These are phyloP conservation scores for Marmota flaviventris DNA, from an alignment of 2,113 vertebrate genomes.

Conservation along the genomic window DNA sequence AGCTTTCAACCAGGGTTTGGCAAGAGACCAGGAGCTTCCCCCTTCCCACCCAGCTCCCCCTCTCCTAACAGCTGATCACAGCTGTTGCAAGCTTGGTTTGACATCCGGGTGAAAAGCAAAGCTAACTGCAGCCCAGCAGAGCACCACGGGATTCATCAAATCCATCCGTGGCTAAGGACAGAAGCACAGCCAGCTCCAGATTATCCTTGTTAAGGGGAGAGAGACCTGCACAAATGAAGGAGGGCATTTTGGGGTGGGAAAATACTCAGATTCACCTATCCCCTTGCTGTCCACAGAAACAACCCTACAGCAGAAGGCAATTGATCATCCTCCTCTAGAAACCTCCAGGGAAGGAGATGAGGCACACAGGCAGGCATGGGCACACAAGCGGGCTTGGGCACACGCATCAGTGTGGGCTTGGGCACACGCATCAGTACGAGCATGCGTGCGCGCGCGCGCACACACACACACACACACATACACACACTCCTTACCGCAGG, in stretches of 20 bases:
- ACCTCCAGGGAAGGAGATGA: not conserved
- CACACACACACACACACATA: not conserved
- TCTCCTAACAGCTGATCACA: slow-evolving; percentile 81
- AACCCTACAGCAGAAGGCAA: not conserved
- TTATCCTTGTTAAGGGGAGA: not conserved
- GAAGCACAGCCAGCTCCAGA: slow-evolving; percentile 1
- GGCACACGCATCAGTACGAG: too few species aligned
- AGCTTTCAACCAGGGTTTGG: slow-evolving; percentile 16
- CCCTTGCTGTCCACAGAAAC: not conserved
- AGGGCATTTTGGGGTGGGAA: not conserved
- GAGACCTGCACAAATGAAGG: not conserved
- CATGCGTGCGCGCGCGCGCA: too few species aligned
- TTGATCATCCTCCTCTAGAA: not conserved
- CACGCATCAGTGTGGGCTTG: not conserved
- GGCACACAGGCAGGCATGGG: too few species aligned
- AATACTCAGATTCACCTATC: not conserved
- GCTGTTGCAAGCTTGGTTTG: slow-evolving; percentile 72
- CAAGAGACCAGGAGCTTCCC: slow-evolving; percentile 44
- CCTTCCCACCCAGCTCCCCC: not conserved
- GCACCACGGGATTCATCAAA: slow-evolving; percentile 19
- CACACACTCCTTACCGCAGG: not conserved
- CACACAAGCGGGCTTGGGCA: too few species aligned
- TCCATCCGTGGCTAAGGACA: slow-evolving; percentile 24
- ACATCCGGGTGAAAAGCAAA: slow-evolving; percentile 70
- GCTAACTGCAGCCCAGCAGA: slow-evolving; percentile 57